These are phyloP conservation scores for Heteromormyrus szaboi DNA, from an alignment of 2,797 vertebrate species.

Conservation along the genomic window DNA sequence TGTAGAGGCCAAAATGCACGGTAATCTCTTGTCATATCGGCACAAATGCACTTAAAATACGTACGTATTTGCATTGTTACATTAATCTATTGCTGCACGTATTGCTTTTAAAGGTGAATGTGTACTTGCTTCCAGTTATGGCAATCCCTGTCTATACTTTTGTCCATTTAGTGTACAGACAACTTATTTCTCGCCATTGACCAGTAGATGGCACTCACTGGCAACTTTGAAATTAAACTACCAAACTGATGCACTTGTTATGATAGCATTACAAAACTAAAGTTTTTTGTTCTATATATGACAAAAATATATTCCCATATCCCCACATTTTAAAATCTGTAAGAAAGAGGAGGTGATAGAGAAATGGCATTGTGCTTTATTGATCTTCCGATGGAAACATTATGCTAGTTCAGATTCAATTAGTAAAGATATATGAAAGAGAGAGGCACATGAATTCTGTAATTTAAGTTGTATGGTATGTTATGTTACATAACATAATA, in stretches of 20 bases:
- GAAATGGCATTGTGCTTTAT: background rate
- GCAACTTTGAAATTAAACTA: background rate
- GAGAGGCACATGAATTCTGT: background rate
- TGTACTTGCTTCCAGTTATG: background rate
- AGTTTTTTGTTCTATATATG: background rate
- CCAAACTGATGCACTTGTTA: background rate
- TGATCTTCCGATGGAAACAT: background rate
- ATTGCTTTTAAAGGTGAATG: background rate
- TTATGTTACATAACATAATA: background rate
- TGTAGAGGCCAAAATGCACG: background rate
- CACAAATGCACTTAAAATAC: background rate
- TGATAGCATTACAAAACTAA: background rate
- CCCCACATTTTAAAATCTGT: background rate
- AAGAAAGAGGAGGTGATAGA: background rate
- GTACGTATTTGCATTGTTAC: background rate
- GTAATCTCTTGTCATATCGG: background rate
- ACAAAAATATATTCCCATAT: background rate
- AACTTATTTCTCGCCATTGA: background rate
- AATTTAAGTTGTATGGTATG: background rate
- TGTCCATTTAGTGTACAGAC: background rate
- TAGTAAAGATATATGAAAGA: background rate
- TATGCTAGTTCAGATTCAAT: background rate
- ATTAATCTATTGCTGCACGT: background rate
- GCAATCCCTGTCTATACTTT: background rate
- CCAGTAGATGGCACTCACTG: background rate